Percentiles rank a stretch among this genome's conserved stretches.
Conservation (phyloP, 2,113 vertebrate species). For the Pterocles burchelli region DNA sequence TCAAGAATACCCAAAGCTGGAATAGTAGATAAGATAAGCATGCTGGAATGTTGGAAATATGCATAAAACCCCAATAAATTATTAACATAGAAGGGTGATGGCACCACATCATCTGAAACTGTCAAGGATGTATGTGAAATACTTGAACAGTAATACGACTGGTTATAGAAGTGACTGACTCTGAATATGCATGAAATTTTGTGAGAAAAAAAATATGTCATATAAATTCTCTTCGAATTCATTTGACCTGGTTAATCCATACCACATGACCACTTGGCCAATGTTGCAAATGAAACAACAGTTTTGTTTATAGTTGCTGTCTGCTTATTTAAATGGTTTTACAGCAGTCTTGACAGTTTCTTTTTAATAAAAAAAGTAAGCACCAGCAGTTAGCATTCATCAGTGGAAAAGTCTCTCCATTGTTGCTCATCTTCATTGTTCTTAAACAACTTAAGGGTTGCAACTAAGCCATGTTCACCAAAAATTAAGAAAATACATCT, state of each 20-base stretch:
- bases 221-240: neutral
- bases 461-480: neutral
- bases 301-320: neutral
- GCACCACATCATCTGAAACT: neutral
- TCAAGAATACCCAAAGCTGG: neutral
- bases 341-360: neutral
- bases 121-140: neutral
- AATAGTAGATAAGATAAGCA: neutral
- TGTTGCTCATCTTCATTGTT: neutral
- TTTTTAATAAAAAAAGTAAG: neutral
- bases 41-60: neutral
- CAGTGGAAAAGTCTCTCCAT: neutral
- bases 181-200: neutral
- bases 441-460: neutral
- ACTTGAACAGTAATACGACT: neutral
- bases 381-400: neutral
- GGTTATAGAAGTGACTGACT: neutral
- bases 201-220: neutral
- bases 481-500: neutral
- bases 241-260: neutral
- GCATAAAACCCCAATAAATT: neutral
- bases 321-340: neutral
- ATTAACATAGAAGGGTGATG: neutral
- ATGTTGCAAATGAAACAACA: neutral
- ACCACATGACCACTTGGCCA: neutral